These are phyloP conservation scores for Rallus crepitans DNA, from an alignment of 2,797 vertebrate genomes.

Conservation along the genomic window DNA sequence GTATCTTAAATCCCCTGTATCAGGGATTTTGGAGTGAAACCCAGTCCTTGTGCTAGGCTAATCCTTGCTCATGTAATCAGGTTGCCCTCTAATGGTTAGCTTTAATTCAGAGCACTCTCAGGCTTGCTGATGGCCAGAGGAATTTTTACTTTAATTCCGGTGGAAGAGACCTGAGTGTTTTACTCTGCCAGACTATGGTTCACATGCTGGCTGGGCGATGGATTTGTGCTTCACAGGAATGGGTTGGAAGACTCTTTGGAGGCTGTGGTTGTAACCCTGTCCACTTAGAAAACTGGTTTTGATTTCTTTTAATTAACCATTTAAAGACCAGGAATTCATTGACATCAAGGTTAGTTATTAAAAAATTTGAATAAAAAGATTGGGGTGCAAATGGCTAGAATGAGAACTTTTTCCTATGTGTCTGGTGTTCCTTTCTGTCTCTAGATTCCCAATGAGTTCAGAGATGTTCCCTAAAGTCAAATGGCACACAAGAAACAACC, in stretches of 20 bases:
- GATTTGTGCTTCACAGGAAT: background rate
- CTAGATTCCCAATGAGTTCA: background rate
- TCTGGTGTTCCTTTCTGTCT: background rate
- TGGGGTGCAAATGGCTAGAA: background rate
- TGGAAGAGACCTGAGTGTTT: background rate
- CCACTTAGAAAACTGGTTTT: background rate
- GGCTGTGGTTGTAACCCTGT: background rate
- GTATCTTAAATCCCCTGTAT: background rate
- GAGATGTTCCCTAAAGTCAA: background rate
- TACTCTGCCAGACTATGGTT: background rate
- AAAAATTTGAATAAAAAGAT: background rate
- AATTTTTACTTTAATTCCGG: background rate
- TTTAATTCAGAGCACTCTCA: background rate
- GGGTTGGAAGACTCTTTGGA: background rate
- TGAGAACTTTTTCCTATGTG: background rate
- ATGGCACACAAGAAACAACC: background rate
- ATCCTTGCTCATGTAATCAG: background rate
- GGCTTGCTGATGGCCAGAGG: background rate
- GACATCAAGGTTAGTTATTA: background rate
- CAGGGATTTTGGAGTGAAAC: background rate
- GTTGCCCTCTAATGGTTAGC: background rate
- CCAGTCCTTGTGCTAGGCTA: background rate
- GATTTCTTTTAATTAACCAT: background rate
- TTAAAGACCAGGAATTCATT: background rate
- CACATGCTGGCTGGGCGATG: fast-evolving